Evolutionary conservation across 2,888 invertebrate species (phyloP).

Genomic region (Taphrorychus bicolor): DNA sequence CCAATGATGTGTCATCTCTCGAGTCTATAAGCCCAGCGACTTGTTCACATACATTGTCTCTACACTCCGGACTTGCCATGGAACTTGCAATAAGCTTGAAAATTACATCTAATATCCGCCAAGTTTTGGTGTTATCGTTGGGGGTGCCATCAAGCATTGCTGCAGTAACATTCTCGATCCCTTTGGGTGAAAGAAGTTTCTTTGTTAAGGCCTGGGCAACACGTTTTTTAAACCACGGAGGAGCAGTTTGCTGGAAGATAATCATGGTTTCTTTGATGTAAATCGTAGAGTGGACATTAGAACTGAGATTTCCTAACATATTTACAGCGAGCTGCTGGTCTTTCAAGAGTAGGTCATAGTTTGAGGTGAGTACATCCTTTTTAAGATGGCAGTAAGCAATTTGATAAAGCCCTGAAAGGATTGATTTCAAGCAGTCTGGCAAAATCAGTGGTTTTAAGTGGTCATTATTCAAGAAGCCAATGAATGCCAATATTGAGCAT

Average conservation of each 20-base stretch:
- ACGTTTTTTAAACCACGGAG: slow-evolving; percentile 69
- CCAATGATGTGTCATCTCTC: slow-evolving; percentile 33
- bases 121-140: slow-evolving; percentile 65
- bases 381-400: slow-evolving; percentile 71
- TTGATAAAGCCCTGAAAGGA: slow-evolving; percentile 74
- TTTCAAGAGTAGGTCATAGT: slow-evolving; percentile 61
- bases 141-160: slow-evolving; percentile 66
- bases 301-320: slow-evolving; percentile 63
- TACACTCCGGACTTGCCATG: slow-evolving; percentile 64
- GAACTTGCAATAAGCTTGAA: slow-evolving; percentile 69
- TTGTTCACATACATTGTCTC: slow-evolving; percentile 64
- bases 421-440: slow-evolving; percentile 65
- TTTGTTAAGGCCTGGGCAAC: slow-evolving; percentile 68
- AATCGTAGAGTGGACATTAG: slow-evolving; percentile 66
- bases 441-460: slow-evolving; percentile 66
- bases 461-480: slow-evolving; percentile 61
- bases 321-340: slow-evolving; percentile 64
- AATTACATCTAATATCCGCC: slow-evolving; percentile 73
- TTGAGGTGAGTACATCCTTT: slow-evolving; percentile 67
- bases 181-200: slow-evolving; percentile 67
- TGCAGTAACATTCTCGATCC: slow-evolving; percentile 69
- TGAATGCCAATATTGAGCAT: slow-evolving; percentile 62
- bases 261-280: slow-evolving; percentile 75
- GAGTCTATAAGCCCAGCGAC: slow-evolving; percentile 59
- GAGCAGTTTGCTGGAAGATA: slow-evolving; percentile 66